These are phyloP conservation scores for Macroglossus sobrinus DNA, from an alignment of 2,113 vertebrate species.

Conservation along the genomic window DNA sequence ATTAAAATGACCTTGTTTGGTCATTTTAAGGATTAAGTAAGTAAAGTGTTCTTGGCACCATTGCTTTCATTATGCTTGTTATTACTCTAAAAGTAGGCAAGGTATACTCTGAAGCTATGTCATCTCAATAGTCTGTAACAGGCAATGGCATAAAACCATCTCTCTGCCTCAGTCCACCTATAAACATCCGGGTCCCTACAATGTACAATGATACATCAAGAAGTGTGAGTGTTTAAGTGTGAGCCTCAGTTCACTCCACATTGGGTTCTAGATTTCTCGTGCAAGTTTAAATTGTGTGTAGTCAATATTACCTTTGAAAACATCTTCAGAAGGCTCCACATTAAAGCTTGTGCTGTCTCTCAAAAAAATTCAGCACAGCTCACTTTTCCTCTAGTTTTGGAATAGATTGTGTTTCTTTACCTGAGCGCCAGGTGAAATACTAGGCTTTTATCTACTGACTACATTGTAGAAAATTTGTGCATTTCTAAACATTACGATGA, in stretches of 20 bases:
- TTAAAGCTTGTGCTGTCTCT: not conserved
- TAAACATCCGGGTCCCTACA: not conserved
- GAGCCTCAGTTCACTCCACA: not conserved
- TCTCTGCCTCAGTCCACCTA: not conserved
- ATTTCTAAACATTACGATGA: not conserved
- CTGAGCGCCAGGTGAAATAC: not conserved
- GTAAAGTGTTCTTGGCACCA: not conserved
- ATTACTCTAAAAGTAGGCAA: not conserved
- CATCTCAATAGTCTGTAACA: not conserved
- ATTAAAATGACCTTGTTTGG: not conserved
- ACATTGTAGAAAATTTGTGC: not conserved
- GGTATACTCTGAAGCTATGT: not conserved
- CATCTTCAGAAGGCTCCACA: not conserved
- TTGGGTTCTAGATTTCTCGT: not conserved
- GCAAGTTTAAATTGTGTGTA: not conserved
- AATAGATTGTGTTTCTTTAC: not conserved
- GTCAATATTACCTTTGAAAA: not conserved
- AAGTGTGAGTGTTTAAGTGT: not conserved
- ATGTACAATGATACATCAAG: accelerated
- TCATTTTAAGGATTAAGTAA: not conserved
- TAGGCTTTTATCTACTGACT: not conserved
- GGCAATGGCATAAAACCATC: not conserved
- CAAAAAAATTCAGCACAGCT: not conserved
- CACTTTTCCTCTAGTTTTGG: not conserved
- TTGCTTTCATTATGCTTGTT: not conserved